phyloP scores from a whole-genome alignment of 2,888 invertebrate genomes.

The Drosophila seclusa region DNA sequence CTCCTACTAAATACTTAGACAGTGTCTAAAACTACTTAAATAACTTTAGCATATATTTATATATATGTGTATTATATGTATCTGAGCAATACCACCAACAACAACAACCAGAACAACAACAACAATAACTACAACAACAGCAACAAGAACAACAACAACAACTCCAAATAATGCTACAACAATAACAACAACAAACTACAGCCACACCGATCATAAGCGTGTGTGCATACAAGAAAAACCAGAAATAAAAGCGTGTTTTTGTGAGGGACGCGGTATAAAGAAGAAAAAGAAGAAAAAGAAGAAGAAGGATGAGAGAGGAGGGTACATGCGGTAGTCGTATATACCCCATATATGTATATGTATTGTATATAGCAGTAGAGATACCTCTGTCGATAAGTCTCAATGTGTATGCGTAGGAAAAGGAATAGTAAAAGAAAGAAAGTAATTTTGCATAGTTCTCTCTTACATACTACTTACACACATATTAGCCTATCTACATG shows the following conservation, averaged over 20 bases:
- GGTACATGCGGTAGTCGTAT: constrained; percentile 6
- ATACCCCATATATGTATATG: constrained; percentile 19
- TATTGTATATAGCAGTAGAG: constrained; percentile 26
- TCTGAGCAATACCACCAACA: constrained; percentile 70
- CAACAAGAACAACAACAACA: constrained; percentile 41
- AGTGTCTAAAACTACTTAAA: constrained; percentile 32
- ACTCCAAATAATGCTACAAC: constrained; percentile 45
- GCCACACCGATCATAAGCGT: constrained; percentile 41
- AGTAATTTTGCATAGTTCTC: constrained; percentile 54
- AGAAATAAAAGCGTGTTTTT: constrained; percentile 42
- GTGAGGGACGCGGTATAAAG: constrained; percentile 23
- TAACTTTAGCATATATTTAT: constrained; percentile 44
- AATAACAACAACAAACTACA: constrained; percentile 34
- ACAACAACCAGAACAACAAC: constrained; percentile 28
- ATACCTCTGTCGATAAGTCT: constrained; percentile 12
- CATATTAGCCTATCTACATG: constrained; percentile 25
- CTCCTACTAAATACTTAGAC: constrained; percentile 49
- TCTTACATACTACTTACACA: constrained; percentile 26
- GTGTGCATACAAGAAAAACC: constrained; percentile 40
- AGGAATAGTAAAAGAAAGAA: constrained; percentile 16
- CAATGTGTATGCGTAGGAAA: constrained; percentile 18
- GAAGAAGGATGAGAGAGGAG: neutral
- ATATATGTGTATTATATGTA: constrained; percentile 38
- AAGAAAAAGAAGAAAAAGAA: neutral
- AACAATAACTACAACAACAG: constrained; percentile 36